phyloP scores from a whole-genome alignment of 2,113 vertebrate species.

The Galeopterus variegatus region DNA sequence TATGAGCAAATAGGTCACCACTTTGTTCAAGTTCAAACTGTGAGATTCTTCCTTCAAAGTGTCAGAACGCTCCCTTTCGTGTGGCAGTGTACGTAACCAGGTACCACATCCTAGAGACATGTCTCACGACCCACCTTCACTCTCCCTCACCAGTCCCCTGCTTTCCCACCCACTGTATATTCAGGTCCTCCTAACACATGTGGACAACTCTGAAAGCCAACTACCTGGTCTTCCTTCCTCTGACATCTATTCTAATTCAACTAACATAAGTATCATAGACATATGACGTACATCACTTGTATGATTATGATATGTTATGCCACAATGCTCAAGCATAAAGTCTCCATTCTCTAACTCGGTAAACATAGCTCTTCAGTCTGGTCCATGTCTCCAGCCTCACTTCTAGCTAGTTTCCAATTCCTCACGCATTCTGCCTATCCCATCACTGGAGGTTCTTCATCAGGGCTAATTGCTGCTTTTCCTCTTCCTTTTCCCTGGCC shows the following conservation, averaged over 20 bases:
- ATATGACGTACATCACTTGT: background rate
- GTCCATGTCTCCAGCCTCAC: background rate
- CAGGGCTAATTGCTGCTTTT: background rate
- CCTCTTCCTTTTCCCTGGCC: background rate
- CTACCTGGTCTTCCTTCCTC: background rate
- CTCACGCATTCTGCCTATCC: background rate
- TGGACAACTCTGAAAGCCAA: background rate
- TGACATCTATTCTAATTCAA: background rate
- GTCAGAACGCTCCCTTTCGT: background rate
- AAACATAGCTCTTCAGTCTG: background rate
- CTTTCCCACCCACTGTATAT: background rate
- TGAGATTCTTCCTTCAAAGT: background rate
- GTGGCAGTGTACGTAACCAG: background rate
- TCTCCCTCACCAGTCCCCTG: background rate
- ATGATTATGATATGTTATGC: background rate
- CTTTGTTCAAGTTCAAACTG: background rate
- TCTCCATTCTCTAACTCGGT: background rate
- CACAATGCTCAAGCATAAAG: background rate
- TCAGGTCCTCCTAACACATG: background rate
- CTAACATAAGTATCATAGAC: background rate
- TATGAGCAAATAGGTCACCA: background rate
- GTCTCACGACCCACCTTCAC: background rate
- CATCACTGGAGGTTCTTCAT: background rate
- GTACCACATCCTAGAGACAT: background rate
- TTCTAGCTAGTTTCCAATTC: background rate